Percentiles rank a stretch among this genome's conserved stretches.
Conservation (phyloP, 2,888 invertebrate genomes). For the Eilema depressum region DNA sequence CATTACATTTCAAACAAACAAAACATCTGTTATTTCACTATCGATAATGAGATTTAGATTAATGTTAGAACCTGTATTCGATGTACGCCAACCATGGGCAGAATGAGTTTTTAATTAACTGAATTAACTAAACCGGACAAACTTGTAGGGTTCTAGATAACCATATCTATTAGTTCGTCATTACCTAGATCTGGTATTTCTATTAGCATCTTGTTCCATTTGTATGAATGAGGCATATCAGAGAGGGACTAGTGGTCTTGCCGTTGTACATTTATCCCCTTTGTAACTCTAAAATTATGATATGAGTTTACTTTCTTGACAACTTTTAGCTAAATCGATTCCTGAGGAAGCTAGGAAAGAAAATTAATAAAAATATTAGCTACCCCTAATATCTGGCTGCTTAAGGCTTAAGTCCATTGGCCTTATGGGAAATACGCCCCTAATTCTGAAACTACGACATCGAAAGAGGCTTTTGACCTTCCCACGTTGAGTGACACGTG, state of each 20-base stretch:
- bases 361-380: not conserved
- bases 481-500: conserved; percentile 30
- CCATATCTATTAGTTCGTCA: not conserved
- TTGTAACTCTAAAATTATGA: not conserved
- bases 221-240: conserved; percentile 3
- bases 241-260: not conserved
- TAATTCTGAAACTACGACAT: not conserved
- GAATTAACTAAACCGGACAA: conserved; percentile 47
- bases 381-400: not conserved
- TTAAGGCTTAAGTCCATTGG: not conserved
- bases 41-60: not conserved
- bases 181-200: conserved; percentile 4
- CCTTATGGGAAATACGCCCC: conserved; percentile 1
- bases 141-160: conserved; percentile 41
- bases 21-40: not conserved
- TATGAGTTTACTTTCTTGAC: not conserved
- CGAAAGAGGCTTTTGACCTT: conserved; percentile 28
- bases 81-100: conserved; percentile 44
- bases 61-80: conserved; percentile 17
- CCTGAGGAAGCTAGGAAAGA: not conserved
- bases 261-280: not conserved
- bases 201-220: not conserved
- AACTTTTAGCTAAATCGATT: not conserved
- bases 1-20: not conserved
- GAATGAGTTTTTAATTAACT: conserved; percentile 56